A percentile compares a stretch with the other conserved stretches of the same genome.
Conservation (phyloP, 2,888 invertebrate species). For the Trichopria drosophilae region DNA sequence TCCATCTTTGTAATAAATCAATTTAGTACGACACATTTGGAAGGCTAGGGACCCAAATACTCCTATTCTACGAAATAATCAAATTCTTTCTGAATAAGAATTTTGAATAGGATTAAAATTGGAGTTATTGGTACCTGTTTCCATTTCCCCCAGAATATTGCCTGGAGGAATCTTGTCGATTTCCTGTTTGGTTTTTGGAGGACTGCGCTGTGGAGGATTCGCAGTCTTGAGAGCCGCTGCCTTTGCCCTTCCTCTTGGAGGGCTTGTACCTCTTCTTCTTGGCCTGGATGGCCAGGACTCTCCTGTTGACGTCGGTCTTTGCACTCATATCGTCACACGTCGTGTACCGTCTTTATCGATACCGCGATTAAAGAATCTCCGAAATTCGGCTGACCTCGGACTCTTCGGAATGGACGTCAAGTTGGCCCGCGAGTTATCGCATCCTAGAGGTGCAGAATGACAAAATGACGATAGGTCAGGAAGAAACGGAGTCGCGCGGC, state of each 20-base stretch:
- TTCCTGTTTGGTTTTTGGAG: slow-evolving; percentile 12
- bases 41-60: too few species aligned
- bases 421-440: slow-evolving; percentile 7
- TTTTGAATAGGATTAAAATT: too few species aligned
- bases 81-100: too few species aligned
- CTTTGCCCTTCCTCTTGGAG: slow-evolving; percentile 80
- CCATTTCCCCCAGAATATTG: slow-evolving; percentile 46
- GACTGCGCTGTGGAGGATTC: slow-evolving; percentile 34
- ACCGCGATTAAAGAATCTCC: slow-evolving; percentile 6
- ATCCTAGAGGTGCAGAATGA: too few species aligned
- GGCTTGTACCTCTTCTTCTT: slow-evolving; percentile 91
- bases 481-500: too few species aligned
- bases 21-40: too few species aligned
- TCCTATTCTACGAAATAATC: too few species aligned
- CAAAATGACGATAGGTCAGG: too few species aligned
- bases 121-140: slow-evolving; percentile 54
- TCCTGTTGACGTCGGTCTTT: slow-evolving; percentile 88
- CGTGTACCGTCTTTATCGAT: slow-evolving; percentile 16
- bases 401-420: background rate
- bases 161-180: slow-evolving; percentile 18
- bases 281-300: slow-evolving; percentile 88
- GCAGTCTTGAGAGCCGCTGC: slow-evolving; percentile 49
- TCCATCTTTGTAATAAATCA: too few species aligned
- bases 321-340: slow-evolving; percentile 68
- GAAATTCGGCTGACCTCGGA: slow-evolving; percentile 8